Conservation (phyloP, 2,888 invertebrate species). For the Tetragonula carbonaria region DNA sequence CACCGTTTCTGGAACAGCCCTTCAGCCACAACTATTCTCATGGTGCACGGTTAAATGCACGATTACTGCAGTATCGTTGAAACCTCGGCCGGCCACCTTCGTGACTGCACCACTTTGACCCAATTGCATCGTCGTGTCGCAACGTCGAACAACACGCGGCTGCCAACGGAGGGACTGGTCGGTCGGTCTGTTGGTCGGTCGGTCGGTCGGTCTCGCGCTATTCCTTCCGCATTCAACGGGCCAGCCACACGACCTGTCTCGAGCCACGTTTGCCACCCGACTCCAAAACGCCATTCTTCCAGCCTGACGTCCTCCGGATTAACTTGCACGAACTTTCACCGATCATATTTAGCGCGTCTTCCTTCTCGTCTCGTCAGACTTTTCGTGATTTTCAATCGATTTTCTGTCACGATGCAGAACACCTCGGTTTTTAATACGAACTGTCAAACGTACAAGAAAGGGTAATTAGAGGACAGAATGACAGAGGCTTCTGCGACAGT, state of each 20-base stretch:
- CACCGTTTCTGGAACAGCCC: constrained; percentile 66
- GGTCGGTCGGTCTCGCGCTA: constrained; percentile 34
- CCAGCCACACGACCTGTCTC: constrained; percentile 46
- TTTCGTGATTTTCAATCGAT: background rate
- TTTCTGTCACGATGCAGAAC: background rate
- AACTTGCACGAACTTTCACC: constrained; percentile 45
- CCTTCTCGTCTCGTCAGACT: background rate
- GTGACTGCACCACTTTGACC: constrained; percentile 73
- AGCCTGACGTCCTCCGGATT: constrained; percentile 28
- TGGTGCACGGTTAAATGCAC: constrained; percentile 61
- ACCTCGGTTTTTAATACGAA: background rate
- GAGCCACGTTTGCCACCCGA: constrained; percentile 18
- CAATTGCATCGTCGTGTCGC: constrained; percentile 66
- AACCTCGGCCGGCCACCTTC: constrained; percentile 66
- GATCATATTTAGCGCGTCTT: constrained; percentile 34
- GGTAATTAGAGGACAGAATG: background rate
- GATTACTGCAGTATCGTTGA: constrained; percentile 58
- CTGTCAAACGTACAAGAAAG: background rate
- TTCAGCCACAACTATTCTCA: constrained; percentile 62
- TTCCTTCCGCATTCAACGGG: constrained; percentile 55
- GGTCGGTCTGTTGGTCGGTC: background rate
- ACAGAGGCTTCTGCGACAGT: too few relatives aligned
- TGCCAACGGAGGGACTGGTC: constrained; percentile 11
- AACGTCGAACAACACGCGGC: constrained; percentile 43
- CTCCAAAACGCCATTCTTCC: constrained; percentile 42